Base-by-base conservation (phyloP, 2,113 vertebrate species). In the Girardinichthys multiradiatus region DNA sequence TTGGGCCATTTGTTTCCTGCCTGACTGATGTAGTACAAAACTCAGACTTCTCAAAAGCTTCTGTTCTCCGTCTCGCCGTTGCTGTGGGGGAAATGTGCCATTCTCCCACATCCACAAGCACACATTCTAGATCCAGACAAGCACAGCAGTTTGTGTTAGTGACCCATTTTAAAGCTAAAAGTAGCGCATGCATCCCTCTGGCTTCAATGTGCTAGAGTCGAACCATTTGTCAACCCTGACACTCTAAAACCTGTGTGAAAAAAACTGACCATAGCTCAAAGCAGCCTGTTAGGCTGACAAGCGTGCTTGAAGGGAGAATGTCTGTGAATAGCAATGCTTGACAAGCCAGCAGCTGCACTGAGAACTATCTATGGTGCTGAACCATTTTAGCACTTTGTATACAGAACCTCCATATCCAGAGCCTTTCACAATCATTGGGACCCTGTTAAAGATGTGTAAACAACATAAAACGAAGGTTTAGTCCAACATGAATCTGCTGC, bases 301-400 rank as follows among this genome's bases (percentile, higher is more conserved):
- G 35, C 2, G 63, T 19, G 37, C 27, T 27, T 2, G 28, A 28
- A 59, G 29, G 57, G 12, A 29, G 27, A 29, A 60, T 30, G 27
- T 15, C 29, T 28, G 14, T 8, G 4, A 57, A 39, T 39, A 2
- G 35, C 1, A 35, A 35, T 35, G 35, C 5, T 10, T 35, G 35
- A 35, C 10, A 35, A 35, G 5, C 61, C 39, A n/a, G 63, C 42
- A 0, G 15, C 8, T 61, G 5, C 19, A 61, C 33, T 42, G 64
- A 71, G 70, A 88, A 29, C 87, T 91, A 66, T 87, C 85, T 84
- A 39, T 84, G 88, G 90, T 87, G 78, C 85, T 89, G 87, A 90
- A 89, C 63, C 19, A 28, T 70, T 31, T 42, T 26, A 8, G 14
- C 1, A 57, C 14, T 48, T 19, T 48, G 17, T 24, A n/a, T 3